These are phyloP conservation scores for Cheilosia vernalis DNA, from an alignment of 2,888 invertebrate species.

Conservation along the genomic window DNA sequence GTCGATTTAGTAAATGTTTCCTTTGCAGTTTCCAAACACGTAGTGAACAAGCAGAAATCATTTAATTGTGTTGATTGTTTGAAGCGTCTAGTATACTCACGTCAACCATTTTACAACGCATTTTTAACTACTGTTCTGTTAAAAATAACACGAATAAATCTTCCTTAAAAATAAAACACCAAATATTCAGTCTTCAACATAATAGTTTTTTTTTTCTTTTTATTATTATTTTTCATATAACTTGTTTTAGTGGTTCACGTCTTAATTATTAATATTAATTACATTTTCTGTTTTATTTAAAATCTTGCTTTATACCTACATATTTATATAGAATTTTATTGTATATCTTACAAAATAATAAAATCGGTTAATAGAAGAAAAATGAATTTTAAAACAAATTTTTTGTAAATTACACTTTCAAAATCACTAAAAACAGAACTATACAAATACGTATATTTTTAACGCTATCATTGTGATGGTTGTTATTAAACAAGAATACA, in stretches of 20 bases:
- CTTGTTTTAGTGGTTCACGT: slow-evolving; percentile 65
- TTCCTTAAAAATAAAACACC: slow-evolving; percentile 28
- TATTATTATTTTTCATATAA: slow-evolving; percentile 46
- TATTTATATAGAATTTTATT: not conserved
- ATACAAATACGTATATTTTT: not conserved
- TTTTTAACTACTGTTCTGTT: no score
- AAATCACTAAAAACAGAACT: not conserved
- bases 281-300: slow-evolving; percentile 35
- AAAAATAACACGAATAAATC: not conserved
- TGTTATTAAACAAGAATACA: slow-evolving; percentile 17
- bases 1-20: no score
- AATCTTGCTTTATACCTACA: slow-evolving; percentile 6
- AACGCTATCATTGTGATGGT: not conserved
- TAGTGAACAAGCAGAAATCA: no score
- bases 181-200: slow-evolving; percentile 71
- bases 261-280: slow-evolving; percentile 70
- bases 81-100: no score
- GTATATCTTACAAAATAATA: slow-evolving; percentile 64
- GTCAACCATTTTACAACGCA: no score
- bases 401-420: not conserved
- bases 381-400: not conserved
- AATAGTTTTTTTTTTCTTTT: slow-evolving; percentile 55
- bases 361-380: slow-evolving; percentile 41
- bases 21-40: no score
- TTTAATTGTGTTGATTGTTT: no score